Evolutionary conservation across 2,113 vertebrate genomes (phyloP).

Genomic region (Neoarius graeffei): DNA sequence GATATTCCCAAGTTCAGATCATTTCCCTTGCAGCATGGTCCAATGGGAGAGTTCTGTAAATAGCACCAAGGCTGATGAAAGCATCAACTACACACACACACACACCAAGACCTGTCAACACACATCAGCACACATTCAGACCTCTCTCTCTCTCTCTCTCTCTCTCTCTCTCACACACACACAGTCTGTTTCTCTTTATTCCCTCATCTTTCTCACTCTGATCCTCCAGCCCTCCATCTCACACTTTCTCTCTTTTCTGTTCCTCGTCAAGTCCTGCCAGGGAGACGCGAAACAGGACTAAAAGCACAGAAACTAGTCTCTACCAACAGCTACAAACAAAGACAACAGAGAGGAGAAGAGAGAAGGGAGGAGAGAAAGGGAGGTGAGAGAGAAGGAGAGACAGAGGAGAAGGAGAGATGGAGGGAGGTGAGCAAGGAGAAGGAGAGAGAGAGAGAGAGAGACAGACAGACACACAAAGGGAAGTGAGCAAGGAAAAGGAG

Average conservation of each 20-base stretch:
- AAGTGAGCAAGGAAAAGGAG: neutral
- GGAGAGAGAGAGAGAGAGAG: neutral
- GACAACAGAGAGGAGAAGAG: neutral
- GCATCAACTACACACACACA: neutral
- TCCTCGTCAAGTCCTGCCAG: neutral
- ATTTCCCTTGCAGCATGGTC: neutral
- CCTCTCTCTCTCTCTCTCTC: neutral
- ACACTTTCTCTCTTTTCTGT: neutral
- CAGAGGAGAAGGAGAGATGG: fast-evolving
- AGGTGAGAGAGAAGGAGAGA: fast-evolving
- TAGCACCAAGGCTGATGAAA: neutral
- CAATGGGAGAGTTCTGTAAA: neutral
- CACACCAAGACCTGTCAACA: neutral
- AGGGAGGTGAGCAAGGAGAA: neutral
- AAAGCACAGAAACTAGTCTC: constrained; percentile 33
- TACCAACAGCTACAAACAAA: constrained; percentile 30
- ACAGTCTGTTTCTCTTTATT: neutral
- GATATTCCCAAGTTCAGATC: neutral
- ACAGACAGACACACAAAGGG: neutral
- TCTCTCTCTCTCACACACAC: neutral
- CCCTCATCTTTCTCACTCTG: neutral
- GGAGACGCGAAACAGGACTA: constrained; percentile 30
- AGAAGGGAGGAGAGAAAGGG: neutral
- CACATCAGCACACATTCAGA: constrained; percentile 3
- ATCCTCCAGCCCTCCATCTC: neutral